Conservation (phyloP, 2,888 invertebrate species). For the Augiades crinisus region DNA sequence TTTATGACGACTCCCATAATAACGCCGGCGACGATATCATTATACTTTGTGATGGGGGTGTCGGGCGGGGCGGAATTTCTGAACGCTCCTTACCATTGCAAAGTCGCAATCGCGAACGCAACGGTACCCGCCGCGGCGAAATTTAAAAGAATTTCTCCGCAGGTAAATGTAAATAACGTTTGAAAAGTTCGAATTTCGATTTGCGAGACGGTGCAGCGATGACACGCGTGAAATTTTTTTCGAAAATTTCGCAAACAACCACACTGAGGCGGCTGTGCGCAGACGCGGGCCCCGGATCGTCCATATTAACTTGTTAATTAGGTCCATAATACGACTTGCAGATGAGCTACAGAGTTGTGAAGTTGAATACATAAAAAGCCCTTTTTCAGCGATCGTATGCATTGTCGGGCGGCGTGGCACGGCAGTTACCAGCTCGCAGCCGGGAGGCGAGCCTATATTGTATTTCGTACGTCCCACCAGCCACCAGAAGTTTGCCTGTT, state of each 20-base stretch:
- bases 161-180: conserved; percentile 52
- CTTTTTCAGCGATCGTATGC: conserved; percentile 83
- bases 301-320: conserved; percentile 96
- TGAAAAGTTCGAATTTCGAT: conserved; percentile 43
- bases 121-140: conserved; percentile 45
- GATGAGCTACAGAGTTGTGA: conserved; percentile 87
- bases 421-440: conserved; percentile 35
- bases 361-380: conserved; percentile 86
- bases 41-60: conserved; percentile 83
- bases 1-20: conserved; percentile 80
- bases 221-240: conserved; percentile 32
- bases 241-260: conserved; percentile 27
- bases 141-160: conserved; percentile 52
- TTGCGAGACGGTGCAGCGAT: conserved; percentile 28
- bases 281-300: conserved; percentile 84
- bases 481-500: conserved; percentile 82
- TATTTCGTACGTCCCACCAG: conserved; percentile 75
- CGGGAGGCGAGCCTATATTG: conserved; percentile 73
- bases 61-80: conserved; percentile 79
- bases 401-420: conserved; percentile 58
- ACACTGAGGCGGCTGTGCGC: conserved; percentile 55
- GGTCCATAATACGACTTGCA: conserved; percentile 94
- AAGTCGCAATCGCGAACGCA: conserved; percentile 66
- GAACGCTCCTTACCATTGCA: conserved; percentile 79
- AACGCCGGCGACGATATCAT: conserved; percentile 80